These are phyloP conservation scores for Polyploca ridens DNA, from an alignment of 2,888 invertebrate genomes.

Conservation along the genomic window DNA sequence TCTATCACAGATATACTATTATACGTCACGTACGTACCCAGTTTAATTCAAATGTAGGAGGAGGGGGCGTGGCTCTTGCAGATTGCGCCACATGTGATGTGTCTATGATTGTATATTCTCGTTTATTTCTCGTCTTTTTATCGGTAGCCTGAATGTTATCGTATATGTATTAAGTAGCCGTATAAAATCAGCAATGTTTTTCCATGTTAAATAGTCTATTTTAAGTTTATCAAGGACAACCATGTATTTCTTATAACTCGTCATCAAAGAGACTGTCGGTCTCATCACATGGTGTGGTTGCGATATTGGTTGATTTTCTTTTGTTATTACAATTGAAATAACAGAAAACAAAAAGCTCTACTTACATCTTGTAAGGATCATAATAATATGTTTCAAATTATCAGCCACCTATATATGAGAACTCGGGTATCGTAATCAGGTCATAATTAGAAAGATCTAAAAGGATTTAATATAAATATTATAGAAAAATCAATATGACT, in stretches of 20 bases:
- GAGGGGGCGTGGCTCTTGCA: slow-evolving; percentile 1
- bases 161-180: background rate
- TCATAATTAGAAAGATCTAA: no score
- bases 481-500: no score
- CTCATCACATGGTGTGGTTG: no score
- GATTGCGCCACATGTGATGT: slow-evolving; percentile 3
- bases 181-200: background rate
- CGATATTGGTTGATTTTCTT: no score
- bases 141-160: background rate
- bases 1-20: slow-evolving; percentile 8
- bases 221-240: background rate
- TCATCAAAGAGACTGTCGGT: slow-evolving; percentile 14
- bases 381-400: no score
- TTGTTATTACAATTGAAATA: no score
- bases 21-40: background rate
- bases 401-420: no score
- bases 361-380: no score
- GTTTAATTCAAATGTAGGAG: slow-evolving; percentile 7
- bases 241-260: slow-evolving; percentile 17
- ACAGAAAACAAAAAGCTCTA: no score
- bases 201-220: background rate
- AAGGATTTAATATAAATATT: no score
- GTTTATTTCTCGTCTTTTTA: background rate
- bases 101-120: slow-evolving; percentile 1
- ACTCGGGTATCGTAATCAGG: no score